Evolutionary conservation across 2,888 invertebrate species (phyloP).

Genomic region (Tineola bisselliella): DNA sequence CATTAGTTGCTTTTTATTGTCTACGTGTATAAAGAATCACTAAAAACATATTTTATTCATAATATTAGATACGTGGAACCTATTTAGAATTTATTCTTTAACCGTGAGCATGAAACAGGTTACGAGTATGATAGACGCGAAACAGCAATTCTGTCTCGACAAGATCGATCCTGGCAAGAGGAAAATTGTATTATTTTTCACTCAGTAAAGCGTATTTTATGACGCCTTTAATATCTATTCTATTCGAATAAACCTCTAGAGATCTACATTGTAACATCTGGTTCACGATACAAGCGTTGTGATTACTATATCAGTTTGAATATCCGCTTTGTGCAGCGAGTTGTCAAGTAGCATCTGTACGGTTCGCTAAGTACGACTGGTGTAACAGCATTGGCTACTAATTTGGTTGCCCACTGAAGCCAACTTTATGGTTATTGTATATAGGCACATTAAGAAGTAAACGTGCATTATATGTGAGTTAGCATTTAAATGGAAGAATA

Average conservation of each 20-base stretch:
- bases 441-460: too few relatives aligned
- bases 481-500: neutral
- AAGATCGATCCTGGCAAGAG: neutral
- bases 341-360: conserved; percentile 6
- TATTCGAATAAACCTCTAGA: neutral
- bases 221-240: conserved; percentile 4
- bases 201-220: conserved; percentile 6
- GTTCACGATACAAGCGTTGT: neutral
- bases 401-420: neutral
- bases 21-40: neutral
- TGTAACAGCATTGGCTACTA: conserved; percentile 1
- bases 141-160: neutral
- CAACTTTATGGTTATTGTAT: neutral
- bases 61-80: neutral
- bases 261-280: neutral
- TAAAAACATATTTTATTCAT: too few relatives aligned
- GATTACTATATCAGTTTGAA: neutral
- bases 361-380: neutral
- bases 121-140: conserved; percentile 1
- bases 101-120: neutral
- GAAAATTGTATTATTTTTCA: conserved; percentile 6
- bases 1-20: neutral
- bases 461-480: too few relatives aligned
- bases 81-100: neutral
- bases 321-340: neutral